A percentile compares a stretch with the other conserved stretches of the same genome.
These are phyloP conservation scores for Phymatocera aterrima DNA, from an alignment of 2,888 invertebrate species.

Conservation along the genomic window DNA sequence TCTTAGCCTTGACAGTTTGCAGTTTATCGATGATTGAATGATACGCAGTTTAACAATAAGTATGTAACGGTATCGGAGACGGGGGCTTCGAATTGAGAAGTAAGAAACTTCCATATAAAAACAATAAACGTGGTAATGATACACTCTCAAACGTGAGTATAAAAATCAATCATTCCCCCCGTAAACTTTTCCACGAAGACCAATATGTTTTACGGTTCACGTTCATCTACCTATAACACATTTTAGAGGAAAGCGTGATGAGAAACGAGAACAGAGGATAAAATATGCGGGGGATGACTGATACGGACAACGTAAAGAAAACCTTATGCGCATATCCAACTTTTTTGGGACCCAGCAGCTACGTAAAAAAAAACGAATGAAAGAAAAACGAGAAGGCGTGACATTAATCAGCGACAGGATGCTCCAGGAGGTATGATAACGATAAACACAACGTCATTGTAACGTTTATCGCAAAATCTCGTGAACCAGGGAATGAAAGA, in stretches of 20 bases:
- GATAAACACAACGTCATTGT: too few relatives aligned
- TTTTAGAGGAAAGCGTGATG: too few relatives aligned
- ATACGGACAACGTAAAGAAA: not conserved
- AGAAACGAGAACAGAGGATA: not conserved
- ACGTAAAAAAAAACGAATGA: too few relatives aligned
- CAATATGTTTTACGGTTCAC: not conserved
- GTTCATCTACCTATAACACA: too few relatives aligned
- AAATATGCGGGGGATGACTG: not conserved
- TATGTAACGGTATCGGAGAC: not conserved
- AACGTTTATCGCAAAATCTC: too few relatives aligned
- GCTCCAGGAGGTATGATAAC: not conserved
- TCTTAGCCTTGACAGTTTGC: not conserved
- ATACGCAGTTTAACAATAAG: too few relatives aligned
- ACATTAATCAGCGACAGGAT: not conserved
- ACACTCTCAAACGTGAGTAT: not conserved
- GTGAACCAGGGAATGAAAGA: too few relatives aligned
- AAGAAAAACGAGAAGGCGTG: too few relatives aligned
- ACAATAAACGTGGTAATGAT: not conserved
- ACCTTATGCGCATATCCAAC: too few relatives aligned
- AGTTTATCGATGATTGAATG: constrained; percentile 5
- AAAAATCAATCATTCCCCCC: constrained; percentile 9
- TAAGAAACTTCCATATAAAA: not conserved
- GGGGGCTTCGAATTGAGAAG: not conserved
- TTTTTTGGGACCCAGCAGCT: too few relatives aligned
- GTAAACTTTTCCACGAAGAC: constrained; percentile 4